phyloP scores from a whole-genome alignment of 2,113 vertebrate genomes.

The Melanotaenia duboulayi region DNA sequence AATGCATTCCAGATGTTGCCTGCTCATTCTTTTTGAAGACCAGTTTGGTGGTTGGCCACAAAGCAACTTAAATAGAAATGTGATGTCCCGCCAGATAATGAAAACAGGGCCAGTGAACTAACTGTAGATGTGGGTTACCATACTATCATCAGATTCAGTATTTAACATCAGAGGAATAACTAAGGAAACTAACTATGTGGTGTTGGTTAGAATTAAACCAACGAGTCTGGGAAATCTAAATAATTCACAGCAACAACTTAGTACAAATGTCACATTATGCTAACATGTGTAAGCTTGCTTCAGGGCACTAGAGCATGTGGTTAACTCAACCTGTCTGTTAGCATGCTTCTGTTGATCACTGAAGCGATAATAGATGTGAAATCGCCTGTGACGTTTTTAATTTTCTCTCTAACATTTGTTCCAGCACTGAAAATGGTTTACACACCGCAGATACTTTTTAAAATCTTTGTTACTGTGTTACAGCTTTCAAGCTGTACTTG shows the following conservation, averaged over 20 bases:
- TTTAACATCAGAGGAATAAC: neutral
- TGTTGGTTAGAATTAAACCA: neutral
- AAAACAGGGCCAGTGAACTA: neutral
- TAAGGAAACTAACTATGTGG: neutral
- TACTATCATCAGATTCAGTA: neutral
- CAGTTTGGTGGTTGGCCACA: neutral
- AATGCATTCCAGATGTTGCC: neutral
- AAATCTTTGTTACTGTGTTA: too few relatives aligned
- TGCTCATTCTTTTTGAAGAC: neutral
- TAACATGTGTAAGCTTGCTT: neutral
- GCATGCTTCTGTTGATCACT: neutral
- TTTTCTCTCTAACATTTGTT: neutral
- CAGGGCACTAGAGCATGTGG: neutral
- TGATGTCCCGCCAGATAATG: neutral
- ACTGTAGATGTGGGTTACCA: neutral
- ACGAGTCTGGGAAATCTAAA: constrained; percentile 5
- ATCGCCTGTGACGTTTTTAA: neutral
- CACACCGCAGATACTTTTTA: neutral
- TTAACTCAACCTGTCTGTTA: constrained; percentile 2
- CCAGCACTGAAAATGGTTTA: neutral
- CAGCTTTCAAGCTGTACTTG: too few relatives aligned
- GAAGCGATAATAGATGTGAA: neutral
- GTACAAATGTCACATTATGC: constrained; percentile 1
- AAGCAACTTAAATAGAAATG: neutral
- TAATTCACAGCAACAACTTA: constrained; percentile 6